phyloP scores from a whole-genome alignment of 2,888 invertebrate species.

The Drepana falcataria region DNA sequence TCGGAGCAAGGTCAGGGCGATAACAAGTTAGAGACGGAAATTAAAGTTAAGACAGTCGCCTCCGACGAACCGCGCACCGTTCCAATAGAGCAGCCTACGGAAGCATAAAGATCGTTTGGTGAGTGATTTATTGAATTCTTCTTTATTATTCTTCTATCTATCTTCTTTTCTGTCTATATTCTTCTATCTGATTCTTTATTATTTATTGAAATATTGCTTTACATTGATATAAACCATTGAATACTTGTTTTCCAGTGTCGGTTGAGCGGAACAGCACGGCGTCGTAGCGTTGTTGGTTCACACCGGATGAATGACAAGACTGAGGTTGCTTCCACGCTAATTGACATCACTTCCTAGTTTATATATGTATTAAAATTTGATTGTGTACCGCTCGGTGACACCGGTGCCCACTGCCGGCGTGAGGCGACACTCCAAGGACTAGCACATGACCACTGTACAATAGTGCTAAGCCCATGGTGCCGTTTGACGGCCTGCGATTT shows the following conservation, averaged over 20 bases:
- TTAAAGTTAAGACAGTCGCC: slow-evolving; percentile 78
- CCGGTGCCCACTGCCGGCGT: slow-evolving; percentile 40
- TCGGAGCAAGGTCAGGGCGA: slow-evolving; percentile 61
- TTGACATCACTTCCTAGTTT: slow-evolving; percentile 59
- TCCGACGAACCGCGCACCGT: slow-evolving; percentile 64
- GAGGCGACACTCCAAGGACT: slow-evolving; percentile 13
- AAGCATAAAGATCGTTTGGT: slow-evolving; percentile 67
- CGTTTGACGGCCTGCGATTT: background rate
- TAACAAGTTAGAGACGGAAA: slow-evolving; percentile 47
- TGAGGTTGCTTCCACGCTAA: slow-evolving; percentile 70
- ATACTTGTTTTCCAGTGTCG: slow-evolving; percentile 35
- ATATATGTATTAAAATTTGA: slow-evolving; percentile 56
- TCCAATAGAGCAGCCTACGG: slow-evolving; percentile 71
- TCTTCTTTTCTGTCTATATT: no score
- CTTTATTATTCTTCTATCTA: no score
- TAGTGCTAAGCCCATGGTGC: slow-evolving; percentile 7
- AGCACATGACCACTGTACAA: slow-evolving; percentile 15
- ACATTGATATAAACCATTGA: background rate
- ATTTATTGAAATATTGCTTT: background rate
- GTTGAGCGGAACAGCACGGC: slow-evolving; percentile 42
- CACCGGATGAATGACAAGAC: slow-evolving; percentile 70
- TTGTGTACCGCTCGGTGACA: slow-evolving; percentile 45
- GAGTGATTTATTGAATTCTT: slow-evolving; percentile 23
- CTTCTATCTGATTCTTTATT: no score
- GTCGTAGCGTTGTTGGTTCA: slow-evolving; percentile 57